Evolutionary conservation across 35 echinoderm and acorn worm genomes (phyloP).

Genomic region (Lytechinus pictus): DNA sequence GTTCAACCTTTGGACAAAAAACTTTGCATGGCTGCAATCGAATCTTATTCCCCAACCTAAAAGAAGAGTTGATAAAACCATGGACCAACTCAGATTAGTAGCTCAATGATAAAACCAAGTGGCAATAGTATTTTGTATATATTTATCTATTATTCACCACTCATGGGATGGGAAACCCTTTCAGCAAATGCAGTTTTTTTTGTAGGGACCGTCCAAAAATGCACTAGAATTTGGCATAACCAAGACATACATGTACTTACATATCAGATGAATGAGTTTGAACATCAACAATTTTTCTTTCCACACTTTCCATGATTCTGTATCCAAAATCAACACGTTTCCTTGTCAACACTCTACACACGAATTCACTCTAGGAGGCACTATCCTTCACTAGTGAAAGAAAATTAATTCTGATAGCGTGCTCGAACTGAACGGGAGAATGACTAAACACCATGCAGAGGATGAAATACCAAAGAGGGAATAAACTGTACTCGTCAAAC

Average conservation of each 20-base stretch:
- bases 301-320: not conserved
- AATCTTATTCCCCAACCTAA: too few relatives aligned
- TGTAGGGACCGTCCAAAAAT: not conserved
- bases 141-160: too few relatives aligned
- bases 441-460: not conserved
- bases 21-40: not conserved
- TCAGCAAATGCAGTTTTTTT: too few relatives aligned
- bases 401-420: not conserved
- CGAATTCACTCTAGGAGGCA: not conserved
- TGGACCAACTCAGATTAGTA: too few relatives aligned
- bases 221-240: not conserved
- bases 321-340: not conserved
- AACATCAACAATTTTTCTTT: not conserved
- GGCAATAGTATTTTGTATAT: too few relatives aligned
- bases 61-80: too few relatives aligned
- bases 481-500: not conserved
- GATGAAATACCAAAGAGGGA: not conserved
- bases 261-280: not conserved
- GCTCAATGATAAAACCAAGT: too few relatives aligned
- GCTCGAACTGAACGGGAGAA: not conserved
- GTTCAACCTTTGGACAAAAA: not conserved
- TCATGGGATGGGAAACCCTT: too few relatives aligned
- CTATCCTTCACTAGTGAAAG: not conserved
- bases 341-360: not conserved
- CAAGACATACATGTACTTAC: not conserved